Evolutionary conservation across 2,888 invertebrate genomes (phyloP), one percentile per base, ranked within the genome.

Genomic region (Protula sp.): DNA sequence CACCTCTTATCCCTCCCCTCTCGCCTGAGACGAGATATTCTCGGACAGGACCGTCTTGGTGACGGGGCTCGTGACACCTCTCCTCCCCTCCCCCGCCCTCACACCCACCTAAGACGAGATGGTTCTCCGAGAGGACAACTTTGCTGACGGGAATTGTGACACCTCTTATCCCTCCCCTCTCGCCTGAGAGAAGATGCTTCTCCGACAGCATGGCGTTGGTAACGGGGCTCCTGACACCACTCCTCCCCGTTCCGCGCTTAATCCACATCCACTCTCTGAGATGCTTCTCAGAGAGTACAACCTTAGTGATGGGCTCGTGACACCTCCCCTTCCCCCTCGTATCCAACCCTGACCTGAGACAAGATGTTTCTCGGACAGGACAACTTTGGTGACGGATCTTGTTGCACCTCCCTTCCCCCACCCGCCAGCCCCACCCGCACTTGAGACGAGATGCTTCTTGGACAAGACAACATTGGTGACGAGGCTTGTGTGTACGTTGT

Each of bases 401-500:
- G n/a, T n/a, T n/a, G n/a, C n/a, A n/a, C n/a, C n/a, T n/a, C n/a
- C n/a, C n/a, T n/a, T n/a, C n/a, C n/a, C n/a, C n/a, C n/a, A n/a
- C n/a, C n/a, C n/a, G n/a, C n/a, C n/a, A n/a, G n/a, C n/a, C n/a
- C n/a, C n/a, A n/a, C n/a, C n/a, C 59, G 3, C 24, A 70, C 70
- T 65, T 55, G 70, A 70, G 14, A 72, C 67, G 22, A 72, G 66
- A 54, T 72, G 68, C 54, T 68, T 70, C 57, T 70, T 68, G 1
- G 69, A 68, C 24, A 70, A 61, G 67, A 69, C 68, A 14, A 70
- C 68, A 55, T 67, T 66, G 51, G 47, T 94, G 22, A 97, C 92
- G 63, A 93, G 92, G 81, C 92, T 93, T 79, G 95, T 91, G 79
- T 98, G 97, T 0, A 97, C 97, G 0, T 93, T 94, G 82, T 95